Percentiles rank a stretch among this genome's conserved stretches.
phyloP scores from a whole-genome alignment of 2,888 invertebrate species.

The Cephus pygmeus region DNA sequence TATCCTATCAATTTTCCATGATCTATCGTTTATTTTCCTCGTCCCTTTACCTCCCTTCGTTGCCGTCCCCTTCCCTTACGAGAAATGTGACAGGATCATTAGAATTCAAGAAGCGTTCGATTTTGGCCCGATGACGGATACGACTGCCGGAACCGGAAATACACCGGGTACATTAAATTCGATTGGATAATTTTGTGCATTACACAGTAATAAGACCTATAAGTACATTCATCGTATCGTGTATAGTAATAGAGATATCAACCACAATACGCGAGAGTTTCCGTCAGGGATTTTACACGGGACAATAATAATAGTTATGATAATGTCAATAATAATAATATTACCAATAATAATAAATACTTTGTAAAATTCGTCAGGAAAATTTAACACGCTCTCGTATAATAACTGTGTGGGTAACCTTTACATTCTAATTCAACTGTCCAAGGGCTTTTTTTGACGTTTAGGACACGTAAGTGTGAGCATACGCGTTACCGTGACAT shows the following conservation, averaged over 20 bases:
- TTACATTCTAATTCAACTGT: not conserved
- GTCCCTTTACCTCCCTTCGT: not conserved
- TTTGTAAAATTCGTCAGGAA: not conserved
- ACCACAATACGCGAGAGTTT: not conserved
- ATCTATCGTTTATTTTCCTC: not conserved
- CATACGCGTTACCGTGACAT: not conserved
- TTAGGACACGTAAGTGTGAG: not conserved
- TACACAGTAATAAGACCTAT: not conserved
- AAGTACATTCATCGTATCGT: not conserved
- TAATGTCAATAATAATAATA: not conserved
- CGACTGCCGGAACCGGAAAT: not conserved
- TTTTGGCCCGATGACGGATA: not conserved
- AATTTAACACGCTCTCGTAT: not conserved
- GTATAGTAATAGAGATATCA: not conserved
- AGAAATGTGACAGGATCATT: not conserved
- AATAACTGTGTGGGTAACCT: not conserved
- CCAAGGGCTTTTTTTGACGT: not conserved
- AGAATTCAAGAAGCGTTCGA: not conserved
- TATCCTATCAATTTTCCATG: not conserved
- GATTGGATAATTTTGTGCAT: slow-evolving; percentile 8
- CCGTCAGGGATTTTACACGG: not conserved
- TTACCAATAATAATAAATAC: not conserved
- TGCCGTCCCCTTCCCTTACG: too few species aligned
- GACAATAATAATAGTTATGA: not conserved
- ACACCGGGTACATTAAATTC: not conserved